Evolutionary conservation across 2,113 vertebrate species (phyloP).

Genomic region (Colius striatus): DNA sequence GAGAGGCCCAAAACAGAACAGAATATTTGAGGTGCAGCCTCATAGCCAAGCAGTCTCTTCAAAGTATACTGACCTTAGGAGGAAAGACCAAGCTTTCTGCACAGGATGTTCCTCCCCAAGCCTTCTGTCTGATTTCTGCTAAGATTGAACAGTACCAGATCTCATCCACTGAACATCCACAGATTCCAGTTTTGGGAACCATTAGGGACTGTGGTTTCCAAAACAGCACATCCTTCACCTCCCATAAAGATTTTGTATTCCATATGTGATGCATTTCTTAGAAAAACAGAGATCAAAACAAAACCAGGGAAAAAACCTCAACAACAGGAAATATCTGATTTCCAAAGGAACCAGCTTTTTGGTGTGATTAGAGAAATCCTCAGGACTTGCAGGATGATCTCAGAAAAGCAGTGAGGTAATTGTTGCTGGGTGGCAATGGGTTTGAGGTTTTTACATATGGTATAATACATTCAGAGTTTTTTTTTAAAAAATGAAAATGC

Average conservation of each 20-base stretch:
- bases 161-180: not conserved
- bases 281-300: not conserved
- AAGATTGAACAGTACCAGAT: not conserved
- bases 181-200: not conserved
- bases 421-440: not conserved
- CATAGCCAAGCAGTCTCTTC: not conserved
- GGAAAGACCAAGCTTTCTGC: not conserved
- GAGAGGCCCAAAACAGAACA: too few species aligned
- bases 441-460: not conserved
- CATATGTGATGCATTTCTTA: not conserved
- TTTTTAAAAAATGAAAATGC: not conserved
- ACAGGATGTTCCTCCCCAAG: not conserved
- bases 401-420: not conserved
- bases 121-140: not conserved
- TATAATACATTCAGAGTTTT: not conserved
- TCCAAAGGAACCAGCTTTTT: not conserved
- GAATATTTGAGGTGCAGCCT: not conserved
- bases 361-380: not conserved
- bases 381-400: not conserved
- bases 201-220: not conserved
- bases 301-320: not conserved
- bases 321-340: not conserved
- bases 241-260: not conserved
- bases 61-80: not conserved
- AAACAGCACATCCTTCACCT: not conserved